These are phyloP conservation scores for Zaprionus africanus DNA, from an alignment of 1,140 invertebrate genomes.

Conservation along the genomic window DNA sequence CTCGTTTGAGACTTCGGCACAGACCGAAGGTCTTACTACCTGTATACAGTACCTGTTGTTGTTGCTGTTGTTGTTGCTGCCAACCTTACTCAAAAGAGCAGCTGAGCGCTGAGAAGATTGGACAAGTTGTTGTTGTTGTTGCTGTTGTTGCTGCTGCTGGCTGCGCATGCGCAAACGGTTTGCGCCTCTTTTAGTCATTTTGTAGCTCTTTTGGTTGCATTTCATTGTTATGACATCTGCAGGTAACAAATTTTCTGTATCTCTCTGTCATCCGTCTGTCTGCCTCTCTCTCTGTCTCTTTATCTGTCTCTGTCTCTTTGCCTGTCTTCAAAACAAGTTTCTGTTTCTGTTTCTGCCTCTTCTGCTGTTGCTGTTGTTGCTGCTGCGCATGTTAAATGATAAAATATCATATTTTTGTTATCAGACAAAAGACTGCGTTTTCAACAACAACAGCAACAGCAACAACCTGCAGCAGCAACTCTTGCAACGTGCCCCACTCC, in stretches of 20 bases:
- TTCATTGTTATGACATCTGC: slow-evolving; percentile 83
- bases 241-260: slow-evolving; percentile 75
- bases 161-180: slow-evolving; percentile 67
- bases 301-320: slow-evolving; percentile 14
- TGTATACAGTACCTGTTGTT: slow-evolving; percentile 42
- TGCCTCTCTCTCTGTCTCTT: neutral
- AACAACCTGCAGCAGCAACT: slow-evolving; percentile 5
- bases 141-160: slow-evolving; percentile 40
- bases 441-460: slow-evolving; percentile 28
- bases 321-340: slow-evolving; percentile 58
- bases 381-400: slow-evolving; percentile 68
- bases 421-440: slow-evolving; percentile 64
- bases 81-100: slow-evolving; percentile 72
- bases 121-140: slow-evolving; percentile 29
- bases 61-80: slow-evolving; percentile 25
- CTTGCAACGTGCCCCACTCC: slow-evolving; percentile 27
- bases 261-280: slow-evolving; percentile 26
- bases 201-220: slow-evolving; percentile 76
- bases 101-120: slow-evolving; percentile 50
- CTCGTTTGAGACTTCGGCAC: slow-evolving; percentile 56
- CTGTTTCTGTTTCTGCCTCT: slow-evolving; percentile 41
- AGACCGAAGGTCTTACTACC: slow-evolving; percentile 74
- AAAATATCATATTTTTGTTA: slow-evolving; percentile 83
- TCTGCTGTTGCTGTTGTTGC: neutral
- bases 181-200: slow-evolving; percentile 46